Evolutionary conservation across 2,888 invertebrate species (phyloP).

Genomic region (Drosophila seclusa): DNA sequence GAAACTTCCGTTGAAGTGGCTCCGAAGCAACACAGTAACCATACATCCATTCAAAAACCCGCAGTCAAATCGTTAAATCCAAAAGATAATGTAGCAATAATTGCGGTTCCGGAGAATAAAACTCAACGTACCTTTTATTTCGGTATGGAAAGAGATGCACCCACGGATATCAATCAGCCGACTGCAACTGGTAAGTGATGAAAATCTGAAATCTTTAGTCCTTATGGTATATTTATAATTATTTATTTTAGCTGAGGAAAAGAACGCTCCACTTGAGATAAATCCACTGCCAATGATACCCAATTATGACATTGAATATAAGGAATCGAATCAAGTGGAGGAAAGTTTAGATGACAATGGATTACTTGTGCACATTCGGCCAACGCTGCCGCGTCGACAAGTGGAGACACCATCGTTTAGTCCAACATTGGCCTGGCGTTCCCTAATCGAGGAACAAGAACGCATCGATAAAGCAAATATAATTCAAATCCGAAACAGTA

Average conservation of each 20-base stretch:
- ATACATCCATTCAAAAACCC: constrained; percentile 1
- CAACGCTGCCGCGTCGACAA: constrained; percentile 92
- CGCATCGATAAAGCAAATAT: constrained; percentile 29
- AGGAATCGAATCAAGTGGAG: constrained; percentile 78
- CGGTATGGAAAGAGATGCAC: constrained; percentile 89
- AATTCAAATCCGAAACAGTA: constrained; percentile 15
- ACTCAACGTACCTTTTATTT: constrained; percentile 89
- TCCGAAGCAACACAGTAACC: constrained; percentile 2
- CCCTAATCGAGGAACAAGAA: constrained; percentile 85
- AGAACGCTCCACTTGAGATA: constrained; percentile 12
- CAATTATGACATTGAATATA: constrained; percentile 87
- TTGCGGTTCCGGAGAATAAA: constrained; percentile 35
- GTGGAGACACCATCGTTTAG: constrained; percentile 92
- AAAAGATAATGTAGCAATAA: constrained; percentile 26
- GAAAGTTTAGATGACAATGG: constrained; percentile 86
- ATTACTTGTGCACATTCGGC: constrained; percentile 90
- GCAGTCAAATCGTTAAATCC: neutral
- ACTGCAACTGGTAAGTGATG: constrained; percentile 17
- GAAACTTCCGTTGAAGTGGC: constrained; percentile 1
- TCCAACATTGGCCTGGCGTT: constrained; percentile 93
- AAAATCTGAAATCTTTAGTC: neutral
- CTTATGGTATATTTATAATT: neutral
- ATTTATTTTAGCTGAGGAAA: constrained; percentile 27
- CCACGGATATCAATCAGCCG: neutral
- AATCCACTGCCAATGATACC: constrained; percentile 78